These are phyloP conservation scores for Luehdorfia chinensis DNA, from an alignment of 1,140 invertebrate species.

Conservation along the genomic window DNA sequence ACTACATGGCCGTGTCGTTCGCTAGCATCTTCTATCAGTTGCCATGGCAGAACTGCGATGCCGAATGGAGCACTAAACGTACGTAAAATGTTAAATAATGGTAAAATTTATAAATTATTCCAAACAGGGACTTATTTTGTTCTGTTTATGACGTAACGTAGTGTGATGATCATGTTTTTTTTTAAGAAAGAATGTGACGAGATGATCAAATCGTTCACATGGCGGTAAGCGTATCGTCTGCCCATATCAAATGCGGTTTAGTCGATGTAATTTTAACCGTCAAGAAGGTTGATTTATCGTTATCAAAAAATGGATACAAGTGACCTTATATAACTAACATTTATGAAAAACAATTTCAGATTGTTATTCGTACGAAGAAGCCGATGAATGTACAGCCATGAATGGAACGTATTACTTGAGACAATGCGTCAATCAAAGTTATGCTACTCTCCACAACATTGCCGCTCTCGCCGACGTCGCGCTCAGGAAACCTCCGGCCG, in stretches of 20 bases:
- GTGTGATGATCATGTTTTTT: too few species aligned
- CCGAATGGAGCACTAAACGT: constrained; percentile 85
- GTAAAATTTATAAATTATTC: constrained; percentile 10
- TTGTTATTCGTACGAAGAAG: constrained; percentile 83
- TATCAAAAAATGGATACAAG: too few species aligned
- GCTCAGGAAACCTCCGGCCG: constrained; percentile 83
- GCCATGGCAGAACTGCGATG: constrained; percentile 88
- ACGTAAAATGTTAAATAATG: constrained; percentile 42
- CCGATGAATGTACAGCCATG: constrained; percentile 75
- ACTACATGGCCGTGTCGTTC: constrained; percentile 89
- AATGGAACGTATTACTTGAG: constrained; percentile 84
- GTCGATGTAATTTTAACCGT: background rate
- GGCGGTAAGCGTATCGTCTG: too few species aligned
- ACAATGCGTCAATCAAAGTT: constrained; percentile 76
- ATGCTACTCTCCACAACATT: constrained; percentile 71
- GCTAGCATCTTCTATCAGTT: constrained; percentile 79
- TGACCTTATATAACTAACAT: too few species aligned
- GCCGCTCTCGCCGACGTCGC: constrained; percentile 76
- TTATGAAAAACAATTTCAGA: constrained; percentile 64
- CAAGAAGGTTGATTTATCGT: background rate
- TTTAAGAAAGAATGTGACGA: too few species aligned
- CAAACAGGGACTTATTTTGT: too few species aligned
- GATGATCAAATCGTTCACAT: too few species aligned
- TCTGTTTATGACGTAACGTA: too few species aligned
- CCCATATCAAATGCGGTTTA: too few species aligned